Conservation (phyloP, 2,888 invertebrate species). For the Agrochola lota region DNA sequence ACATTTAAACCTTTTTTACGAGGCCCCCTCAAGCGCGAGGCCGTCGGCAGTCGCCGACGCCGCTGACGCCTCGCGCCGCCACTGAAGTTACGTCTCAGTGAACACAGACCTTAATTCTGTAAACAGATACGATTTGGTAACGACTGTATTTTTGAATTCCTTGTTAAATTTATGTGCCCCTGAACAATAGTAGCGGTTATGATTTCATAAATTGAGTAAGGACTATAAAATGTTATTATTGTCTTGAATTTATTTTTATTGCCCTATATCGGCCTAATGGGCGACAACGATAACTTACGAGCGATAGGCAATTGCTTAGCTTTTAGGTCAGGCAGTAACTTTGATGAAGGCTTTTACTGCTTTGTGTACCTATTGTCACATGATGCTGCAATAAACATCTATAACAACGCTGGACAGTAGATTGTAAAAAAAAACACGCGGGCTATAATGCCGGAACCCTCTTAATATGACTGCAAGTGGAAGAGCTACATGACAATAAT, state of each 20-base stretch:
- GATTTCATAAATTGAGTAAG: slow-evolving; percentile 55
- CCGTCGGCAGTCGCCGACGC: too few species aligned
- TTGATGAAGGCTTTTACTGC: slow-evolving; percentile 25
- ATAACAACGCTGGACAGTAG: neutral
- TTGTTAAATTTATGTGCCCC: slow-evolving; percentile 55
- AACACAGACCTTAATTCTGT: slow-evolving; percentile 32
- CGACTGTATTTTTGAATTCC: slow-evolving; percentile 59
- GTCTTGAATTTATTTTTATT: slow-evolving; percentile 56
- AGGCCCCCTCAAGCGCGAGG: too few species aligned
- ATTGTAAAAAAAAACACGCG: neutral
- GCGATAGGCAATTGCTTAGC: slow-evolving; percentile 15
- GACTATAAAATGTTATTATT: slow-evolving; percentile 55
- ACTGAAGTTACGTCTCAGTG: slow-evolving; percentile 22
- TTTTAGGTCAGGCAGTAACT: slow-evolving; percentile 30
- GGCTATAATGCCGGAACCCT: neutral
- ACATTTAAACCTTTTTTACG: too few species aligned
- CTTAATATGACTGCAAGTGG: neutral
- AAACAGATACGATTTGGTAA: slow-evolving; percentile 64
- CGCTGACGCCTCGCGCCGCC: too few species aligned
- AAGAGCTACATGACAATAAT: neutral
- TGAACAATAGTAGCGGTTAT: slow-evolving; percentile 59
- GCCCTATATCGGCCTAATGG: slow-evolving; percentile 6
- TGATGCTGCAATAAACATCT: slow-evolving; percentile 16
- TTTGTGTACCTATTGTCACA: neutral
- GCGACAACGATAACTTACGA: slow-evolving; percentile 32